Base-by-base conservation (phyloP, 2,113 vertebrate species). In the Sphyrna mokarran region DNA sequence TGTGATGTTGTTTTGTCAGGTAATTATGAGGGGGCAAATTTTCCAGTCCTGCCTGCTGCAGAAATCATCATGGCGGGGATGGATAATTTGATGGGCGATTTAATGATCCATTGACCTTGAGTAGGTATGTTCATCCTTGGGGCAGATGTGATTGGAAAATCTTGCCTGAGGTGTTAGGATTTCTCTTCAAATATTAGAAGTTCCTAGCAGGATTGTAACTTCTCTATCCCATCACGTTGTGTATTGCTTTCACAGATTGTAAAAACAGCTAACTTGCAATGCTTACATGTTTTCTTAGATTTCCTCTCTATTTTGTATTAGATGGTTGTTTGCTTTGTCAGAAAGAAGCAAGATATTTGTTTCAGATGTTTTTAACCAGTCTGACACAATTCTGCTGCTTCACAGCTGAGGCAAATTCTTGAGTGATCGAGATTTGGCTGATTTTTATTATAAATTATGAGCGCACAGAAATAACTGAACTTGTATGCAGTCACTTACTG, bases 391-490 rank as follows among this genome's bases (percentile, higher is more conserved):
- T 20, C n/a, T 94, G 63, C 37, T 22, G 18, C 91, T 43, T 68
- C 63, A 40, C 63, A 22, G 22, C 18, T 69, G 26, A 61, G 23
- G 8, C 63, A 68, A 69, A 22, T 89, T 43, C 66, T 94, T 40
- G 63, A 40, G 61, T 10, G 63, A 94, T 68, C 20, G 66, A 11
- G 14, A 22, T 20, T 14, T n/a, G 63, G 91, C 26, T 69, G 91
- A 70, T 94, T 94, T 63, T 70, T 94, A 43, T 69, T 70, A 20
- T 18, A 13, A 70, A 94, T 70, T 70, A 2, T 43, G 9, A 69
- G 63, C 69, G 66, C 91, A 94, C 16, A 22, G 40, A 94, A 94
- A 43, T 70, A 94, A 9, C 68, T 94, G 91, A 94, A 70, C 33
- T 69, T 70, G 40, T 61, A 48, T 37, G 23, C 20, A 40, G 26